These are phyloP conservation scores for Drosophila pegasa DNA, from an alignment of 2,888 invertebrate genomes.

Conservation along the genomic window DNA sequence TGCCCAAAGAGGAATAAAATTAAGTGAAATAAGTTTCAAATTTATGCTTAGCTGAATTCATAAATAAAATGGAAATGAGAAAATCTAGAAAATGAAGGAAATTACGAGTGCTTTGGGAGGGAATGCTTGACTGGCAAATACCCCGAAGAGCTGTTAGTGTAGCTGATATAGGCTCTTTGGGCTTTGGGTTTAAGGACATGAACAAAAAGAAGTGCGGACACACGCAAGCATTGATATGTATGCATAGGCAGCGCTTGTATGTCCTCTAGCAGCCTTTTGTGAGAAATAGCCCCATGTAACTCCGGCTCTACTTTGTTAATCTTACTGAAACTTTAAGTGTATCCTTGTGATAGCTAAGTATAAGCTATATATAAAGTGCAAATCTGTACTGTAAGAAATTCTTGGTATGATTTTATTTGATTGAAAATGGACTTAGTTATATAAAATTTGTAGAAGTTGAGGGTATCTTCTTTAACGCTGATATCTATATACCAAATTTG, in stretches of 20 bases:
- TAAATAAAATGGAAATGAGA: conserved; percentile 5
- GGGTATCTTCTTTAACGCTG: neutral
- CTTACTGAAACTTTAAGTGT: neutral
- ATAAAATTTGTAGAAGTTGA: neutral
- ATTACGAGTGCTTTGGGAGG: neutral
- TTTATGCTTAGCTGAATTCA: conserved; percentile 1
- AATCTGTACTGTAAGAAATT: neutral
- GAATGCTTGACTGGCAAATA: neutral
- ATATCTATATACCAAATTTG: neutral
- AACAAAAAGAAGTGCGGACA: too few relatives aligned
- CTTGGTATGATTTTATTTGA: neutral
- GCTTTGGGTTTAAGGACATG: too few relatives aligned
- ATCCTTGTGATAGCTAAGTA: neutral
- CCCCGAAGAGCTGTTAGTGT: neutral
- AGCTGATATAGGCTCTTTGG: too few relatives aligned
- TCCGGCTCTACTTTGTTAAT: neutral
- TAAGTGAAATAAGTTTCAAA: neutral
- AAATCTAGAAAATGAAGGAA: neutral
- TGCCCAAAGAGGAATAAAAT: neutral
- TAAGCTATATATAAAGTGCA: neutral
- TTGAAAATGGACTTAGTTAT: neutral
- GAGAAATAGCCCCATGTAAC: neutral
- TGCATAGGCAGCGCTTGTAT: neutral
- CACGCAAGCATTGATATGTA: too few relatives aligned
- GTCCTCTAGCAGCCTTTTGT: too few relatives aligned